These are phyloP conservation scores for Actinia tenebrosa DNA, from an alignment of 64 coral and sea anemone genomes.

Conservation along the genomic window DNA sequence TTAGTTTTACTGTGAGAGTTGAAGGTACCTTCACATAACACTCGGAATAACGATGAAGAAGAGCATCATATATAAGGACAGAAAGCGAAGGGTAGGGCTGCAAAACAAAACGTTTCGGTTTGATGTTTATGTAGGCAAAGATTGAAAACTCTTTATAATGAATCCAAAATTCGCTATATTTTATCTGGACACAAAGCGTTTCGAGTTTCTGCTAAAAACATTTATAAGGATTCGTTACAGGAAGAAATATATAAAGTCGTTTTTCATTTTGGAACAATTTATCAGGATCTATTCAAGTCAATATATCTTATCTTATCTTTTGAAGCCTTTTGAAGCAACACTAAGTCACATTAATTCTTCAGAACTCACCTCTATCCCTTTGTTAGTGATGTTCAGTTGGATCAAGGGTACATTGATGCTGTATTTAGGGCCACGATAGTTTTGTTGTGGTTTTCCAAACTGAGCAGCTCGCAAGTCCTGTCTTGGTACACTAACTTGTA, in stretches of 20 bases:
- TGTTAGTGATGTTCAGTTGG: conserved; percentile 10
- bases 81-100: too few species aligned
- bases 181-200: neutral
- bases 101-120: neutral
- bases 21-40: too few species aligned
- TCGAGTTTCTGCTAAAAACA: too few species aligned
- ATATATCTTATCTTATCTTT: too few species aligned
- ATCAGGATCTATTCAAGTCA: too few species aligned
- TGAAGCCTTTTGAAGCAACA: neutral
- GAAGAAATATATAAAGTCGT: too few species aligned
- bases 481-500: conserved; percentile 19
- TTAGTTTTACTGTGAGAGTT: too few species aligned
- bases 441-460: neutral
- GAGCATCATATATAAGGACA: too few species aligned
- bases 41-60: too few species aligned
- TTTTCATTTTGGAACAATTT: too few species aligned
- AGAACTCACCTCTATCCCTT: conserved; percentile 14
- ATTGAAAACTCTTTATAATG: neutral
- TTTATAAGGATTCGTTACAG: too few species aligned
- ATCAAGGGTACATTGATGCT: conserved; percentile 15
- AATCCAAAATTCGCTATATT: neutral
- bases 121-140: neutral
- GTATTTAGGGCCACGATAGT: conserved; percentile 15
- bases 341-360: neutral
- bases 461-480: neutral